Conservation (phyloP, 2,797 vertebrate genomes). For the Sebastes ruberrimus region DNA sequence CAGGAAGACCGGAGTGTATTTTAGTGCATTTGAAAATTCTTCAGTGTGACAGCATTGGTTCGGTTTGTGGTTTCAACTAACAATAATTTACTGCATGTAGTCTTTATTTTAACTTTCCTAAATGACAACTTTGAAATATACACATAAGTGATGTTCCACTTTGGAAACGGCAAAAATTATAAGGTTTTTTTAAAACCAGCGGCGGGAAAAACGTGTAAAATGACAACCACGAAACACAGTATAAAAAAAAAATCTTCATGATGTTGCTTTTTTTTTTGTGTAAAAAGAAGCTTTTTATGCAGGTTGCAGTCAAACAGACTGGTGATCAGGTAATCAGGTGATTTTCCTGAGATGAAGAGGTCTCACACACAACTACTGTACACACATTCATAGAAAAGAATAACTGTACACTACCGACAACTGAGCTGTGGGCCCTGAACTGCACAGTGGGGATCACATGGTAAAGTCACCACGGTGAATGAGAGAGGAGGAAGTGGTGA, state of each 20-base stretch:
- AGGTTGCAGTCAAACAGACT: slow-evolving; percentile 11
- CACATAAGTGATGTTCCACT: slow-evolving; percentile 36
- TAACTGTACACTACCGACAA: slow-evolving; percentile 29
- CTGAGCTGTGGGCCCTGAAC: slow-evolving; percentile 38
- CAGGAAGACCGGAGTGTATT: slow-evolving; percentile 48
- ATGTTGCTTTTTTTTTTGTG: slow-evolving; percentile 20
- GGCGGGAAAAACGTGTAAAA: slow-evolving; percentile 43
- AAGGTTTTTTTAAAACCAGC: slow-evolving; percentile 16
- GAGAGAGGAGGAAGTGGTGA: slow-evolving; percentile 2
- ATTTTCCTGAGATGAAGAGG: slow-evolving; percentile 69
- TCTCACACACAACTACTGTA: slow-evolving; percentile 19
- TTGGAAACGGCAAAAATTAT: slow-evolving; percentile 28
- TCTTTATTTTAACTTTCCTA: slow-evolving; percentile 14
- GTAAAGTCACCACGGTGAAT: slow-evolving; percentile 58
- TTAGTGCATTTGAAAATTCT: slow-evolving; percentile 60
- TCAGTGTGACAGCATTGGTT: slow-evolving; percentile 39
- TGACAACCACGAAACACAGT: slow-evolving; percentile 45
- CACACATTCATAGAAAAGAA: slow-evolving; percentile 47
- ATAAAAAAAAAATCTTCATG: slow-evolving; percentile 37
- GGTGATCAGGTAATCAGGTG: slow-evolving; percentile 32
- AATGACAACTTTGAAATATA: slow-evolving; percentile 37
- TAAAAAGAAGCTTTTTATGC: slow-evolving; percentile 32
- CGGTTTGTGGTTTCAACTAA: slow-evolving; percentile 36
- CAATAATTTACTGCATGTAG: slow-evolving; percentile 37
- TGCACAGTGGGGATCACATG: slow-evolving; percentile 44